Conservation (phyloP, 2,888 invertebrate species). For the Drosophila kokeensis region DNA sequence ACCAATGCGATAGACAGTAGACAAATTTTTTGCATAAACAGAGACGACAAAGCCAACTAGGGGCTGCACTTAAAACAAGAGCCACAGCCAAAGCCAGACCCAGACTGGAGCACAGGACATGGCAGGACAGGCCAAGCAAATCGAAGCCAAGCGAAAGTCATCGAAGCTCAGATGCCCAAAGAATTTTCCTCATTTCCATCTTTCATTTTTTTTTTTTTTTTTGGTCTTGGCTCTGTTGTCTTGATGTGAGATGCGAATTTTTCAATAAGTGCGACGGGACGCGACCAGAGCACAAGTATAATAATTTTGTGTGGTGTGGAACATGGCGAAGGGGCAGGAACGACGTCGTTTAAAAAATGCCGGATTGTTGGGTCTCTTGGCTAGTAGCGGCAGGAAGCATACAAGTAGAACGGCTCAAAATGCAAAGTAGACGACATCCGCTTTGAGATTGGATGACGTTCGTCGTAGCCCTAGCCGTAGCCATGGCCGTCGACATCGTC, state of each 20-base stretch:
- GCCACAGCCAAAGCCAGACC: conserved; percentile 25
- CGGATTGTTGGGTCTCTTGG: conserved; percentile 58
- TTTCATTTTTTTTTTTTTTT: conserved; percentile 1
- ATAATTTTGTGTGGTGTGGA: conserved; percentile 58
- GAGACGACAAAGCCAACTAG: conserved; percentile 80
- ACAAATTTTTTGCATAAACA: conserved; percentile 82
- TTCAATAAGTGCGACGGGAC: conserved; percentile 75
- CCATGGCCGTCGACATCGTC: conserved; percentile 60
- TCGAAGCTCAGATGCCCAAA: conserved; percentile 63
- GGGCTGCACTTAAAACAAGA: conserved; percentile 77
- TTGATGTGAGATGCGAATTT: conserved; percentile 72
- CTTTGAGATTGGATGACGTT: conserved; percentile 81
- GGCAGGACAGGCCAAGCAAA: conserved; percentile 30
- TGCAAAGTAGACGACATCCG: conserved; percentile 81
- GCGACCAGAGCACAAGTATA: conserved; percentile 59
- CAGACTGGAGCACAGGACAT: conserved; percentile 17
- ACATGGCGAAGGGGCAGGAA: conserved; percentile 14
- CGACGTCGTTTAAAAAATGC: conserved; percentile 78
- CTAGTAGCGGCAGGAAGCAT: conserved; percentile 72
- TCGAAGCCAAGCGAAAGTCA: conserved; percentile 63
- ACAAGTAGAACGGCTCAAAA: conserved; percentile 81
- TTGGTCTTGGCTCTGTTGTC: conserved; percentile 15
- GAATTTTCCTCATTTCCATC: conserved; percentile 35
- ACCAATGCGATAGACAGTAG: conserved; percentile 54
- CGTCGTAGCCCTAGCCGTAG: conserved; percentile 23